Conservation (phyloP, 2,888 invertebrate genomes). For the Noctua janthe region DNA sequence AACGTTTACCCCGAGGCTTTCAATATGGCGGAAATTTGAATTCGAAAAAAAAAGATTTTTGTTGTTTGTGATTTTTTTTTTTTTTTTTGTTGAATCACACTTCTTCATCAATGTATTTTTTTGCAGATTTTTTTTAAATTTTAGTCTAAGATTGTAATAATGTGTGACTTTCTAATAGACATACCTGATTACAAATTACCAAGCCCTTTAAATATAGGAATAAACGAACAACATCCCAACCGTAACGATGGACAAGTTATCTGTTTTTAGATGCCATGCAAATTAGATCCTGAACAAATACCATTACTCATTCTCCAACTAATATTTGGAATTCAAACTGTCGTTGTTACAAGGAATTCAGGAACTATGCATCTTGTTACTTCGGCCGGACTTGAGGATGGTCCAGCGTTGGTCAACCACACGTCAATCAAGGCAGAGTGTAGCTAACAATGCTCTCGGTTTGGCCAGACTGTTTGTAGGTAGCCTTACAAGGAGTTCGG, state of each 20-base stretch:
- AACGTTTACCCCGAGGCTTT: slow-evolving; percentile 62
- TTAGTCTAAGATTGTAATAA: not conserved
- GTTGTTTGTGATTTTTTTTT: not conserved
- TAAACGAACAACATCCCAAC: slow-evolving; percentile 33
- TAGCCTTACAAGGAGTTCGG: slow-evolving; percentile 52
- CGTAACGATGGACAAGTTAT: slow-evolving; percentile 46
- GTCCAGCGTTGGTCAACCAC: slow-evolving; percentile 83
- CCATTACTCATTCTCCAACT: slow-evolving; percentile 81
- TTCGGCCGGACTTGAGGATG: slow-evolving; percentile 72
- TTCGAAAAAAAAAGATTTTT: slow-evolving; percentile 15
- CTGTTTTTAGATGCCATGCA: slow-evolving; percentile 62
- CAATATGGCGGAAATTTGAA: slow-evolving; percentile 60
- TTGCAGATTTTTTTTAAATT: no score
- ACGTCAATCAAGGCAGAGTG: slow-evolving; percentile 85
- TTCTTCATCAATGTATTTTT: not conserved
- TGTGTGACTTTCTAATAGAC: not conserved
- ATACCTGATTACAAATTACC: not conserved
- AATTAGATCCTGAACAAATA: slow-evolving; percentile 72
- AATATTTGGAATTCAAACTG: slow-evolving; percentile 80
- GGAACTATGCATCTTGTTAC: slow-evolving; percentile 79
- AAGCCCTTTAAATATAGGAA: slow-evolving; percentile 18
- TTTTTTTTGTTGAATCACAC: not conserved
- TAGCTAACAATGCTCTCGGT: slow-evolving; percentile 74
- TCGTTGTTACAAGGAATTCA: slow-evolving; percentile 72
- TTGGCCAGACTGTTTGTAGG: slow-evolving; percentile 62